phyloP scores from a whole-genome alignment of 2,797 vertebrate species.

The Phaenicophaeus curvirostris region DNA sequence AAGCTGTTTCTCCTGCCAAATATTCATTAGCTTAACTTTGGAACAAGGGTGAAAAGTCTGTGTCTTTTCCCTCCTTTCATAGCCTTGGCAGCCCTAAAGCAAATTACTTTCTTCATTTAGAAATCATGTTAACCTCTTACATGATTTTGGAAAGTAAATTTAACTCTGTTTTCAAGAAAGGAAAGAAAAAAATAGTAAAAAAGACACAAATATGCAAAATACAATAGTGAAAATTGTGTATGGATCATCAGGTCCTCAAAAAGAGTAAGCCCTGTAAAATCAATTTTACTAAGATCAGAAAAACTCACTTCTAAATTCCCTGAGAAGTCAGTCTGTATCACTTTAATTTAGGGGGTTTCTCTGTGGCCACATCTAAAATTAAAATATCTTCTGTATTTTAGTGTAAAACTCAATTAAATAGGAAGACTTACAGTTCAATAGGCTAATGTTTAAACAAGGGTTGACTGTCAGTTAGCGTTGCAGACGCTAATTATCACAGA shows the following conservation, averaged over 20 bases:
- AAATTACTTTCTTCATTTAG: neutral
- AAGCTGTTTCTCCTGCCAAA: neutral
- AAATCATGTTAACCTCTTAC: neutral
- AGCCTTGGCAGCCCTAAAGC: neutral
- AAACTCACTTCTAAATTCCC: neutral
- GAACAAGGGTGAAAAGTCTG: neutral
- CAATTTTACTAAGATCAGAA: neutral
- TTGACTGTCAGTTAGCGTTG: conserved; percentile 47
- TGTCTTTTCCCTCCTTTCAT: neutral
- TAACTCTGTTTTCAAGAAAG: neutral
- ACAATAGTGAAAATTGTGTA: neutral
- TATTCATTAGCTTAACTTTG: neutral
- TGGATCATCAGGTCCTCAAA: neutral
- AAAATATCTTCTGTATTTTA: conserved; percentile 14
- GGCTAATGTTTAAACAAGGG: conserved; percentile 38
- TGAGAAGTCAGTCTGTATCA: neutral
- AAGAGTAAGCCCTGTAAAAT: neutral
- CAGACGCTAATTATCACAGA: neutral
- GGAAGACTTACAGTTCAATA: conserved; percentile 27
- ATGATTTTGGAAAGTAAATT: neutral
- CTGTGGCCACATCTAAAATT: neutral
- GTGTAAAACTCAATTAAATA: conserved; percentile 4
- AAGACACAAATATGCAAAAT: neutral
- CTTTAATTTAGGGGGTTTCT: neutral
- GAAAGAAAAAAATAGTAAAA: neutral